phyloP scores from a whole-genome alignment of 2,113 vertebrate genomes.

The Alexandromys fortis region DNA sequence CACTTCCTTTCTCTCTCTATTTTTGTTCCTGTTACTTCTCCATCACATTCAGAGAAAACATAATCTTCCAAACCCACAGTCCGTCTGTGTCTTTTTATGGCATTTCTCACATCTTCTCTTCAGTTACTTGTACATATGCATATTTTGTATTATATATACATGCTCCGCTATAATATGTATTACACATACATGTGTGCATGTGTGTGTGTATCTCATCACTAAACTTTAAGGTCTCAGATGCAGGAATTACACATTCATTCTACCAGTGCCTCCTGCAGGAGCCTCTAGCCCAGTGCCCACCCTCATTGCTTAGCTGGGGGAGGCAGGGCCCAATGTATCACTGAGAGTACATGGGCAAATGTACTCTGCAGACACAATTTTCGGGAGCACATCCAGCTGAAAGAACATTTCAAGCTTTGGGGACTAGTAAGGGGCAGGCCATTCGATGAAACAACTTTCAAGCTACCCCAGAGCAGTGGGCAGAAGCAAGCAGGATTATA shows the following conservation, averaged over 20 bases:
- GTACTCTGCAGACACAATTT: not conserved
- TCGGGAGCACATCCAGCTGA: not conserved
- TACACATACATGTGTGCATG: not conserved
- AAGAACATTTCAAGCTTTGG: not conserved
- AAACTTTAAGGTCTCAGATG: not conserved
- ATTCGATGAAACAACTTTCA: not conserved
- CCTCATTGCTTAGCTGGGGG: not conserved
- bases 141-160: not conserved
- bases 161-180: too few species aligned
- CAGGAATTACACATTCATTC: not conserved
- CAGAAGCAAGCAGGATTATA: not conserved
- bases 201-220: not conserved
- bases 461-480: not conserved
- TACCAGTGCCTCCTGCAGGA: not conserved
- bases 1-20: not conserved
- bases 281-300: not conserved
- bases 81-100: not conserved
- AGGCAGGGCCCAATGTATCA: accelerated
- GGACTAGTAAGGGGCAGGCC: not conserved
- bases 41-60: not conserved
- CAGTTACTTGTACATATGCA: not conserved
- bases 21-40: not conserved
- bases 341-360: not conserved
- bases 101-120: not conserved
- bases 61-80: not conserved